Evolutionary conservation across 1,140 invertebrate species (phyloP), one percentile per base, ranked within the genome.

Genomic region (Cherax quadricarinatus): DNA sequence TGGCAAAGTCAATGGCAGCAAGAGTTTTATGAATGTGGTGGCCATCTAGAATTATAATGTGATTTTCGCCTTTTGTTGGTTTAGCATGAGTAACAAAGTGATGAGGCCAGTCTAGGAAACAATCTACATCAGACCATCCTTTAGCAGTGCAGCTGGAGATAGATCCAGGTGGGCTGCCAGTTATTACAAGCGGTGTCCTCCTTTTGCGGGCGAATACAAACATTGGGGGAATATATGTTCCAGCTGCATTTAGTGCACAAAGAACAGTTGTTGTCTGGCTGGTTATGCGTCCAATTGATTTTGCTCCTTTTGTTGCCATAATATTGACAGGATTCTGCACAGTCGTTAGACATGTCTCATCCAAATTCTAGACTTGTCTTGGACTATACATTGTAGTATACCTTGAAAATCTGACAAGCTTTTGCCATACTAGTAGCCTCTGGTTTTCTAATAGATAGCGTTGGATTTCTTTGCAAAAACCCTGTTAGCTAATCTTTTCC

Each of bases 231-330:
- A 86, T 73, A 87, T 75, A 75, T 75, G 30, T 30, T 78, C 86
- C 86, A 86, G 83, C 83, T 86, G 83, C 83, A 86, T 66, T 86
- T n/a, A 86, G 1, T 86, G 83, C 57, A 86, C 70, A 87, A 78
- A 87, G 48, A 87, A 87, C 86, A 75, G 66, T 48, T 78, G 85
- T 87, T 14, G 24, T 66, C 57, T 87, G 62, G n/a, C 62, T 75
- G 66, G 87, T 57, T 81, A 80, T 80, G 12, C 87, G 75, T 89
- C 87, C 75, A 57, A 60, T 30, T 60, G n/a, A 57, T 88, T 53
- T 78, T 51, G 70, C 73, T 30, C 86, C 86, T 88, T 78, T 88
- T 14, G 66, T 88, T 88, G 73, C 86, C 30, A 88, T 49, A 79
- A 88, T 88, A 53, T 88, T 75, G 53, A 75, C 70, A 75, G 41